phyloP scores from a whole-genome alignment of 2,797 vertebrate species.

The Etheostoma perlongum region DNA sequence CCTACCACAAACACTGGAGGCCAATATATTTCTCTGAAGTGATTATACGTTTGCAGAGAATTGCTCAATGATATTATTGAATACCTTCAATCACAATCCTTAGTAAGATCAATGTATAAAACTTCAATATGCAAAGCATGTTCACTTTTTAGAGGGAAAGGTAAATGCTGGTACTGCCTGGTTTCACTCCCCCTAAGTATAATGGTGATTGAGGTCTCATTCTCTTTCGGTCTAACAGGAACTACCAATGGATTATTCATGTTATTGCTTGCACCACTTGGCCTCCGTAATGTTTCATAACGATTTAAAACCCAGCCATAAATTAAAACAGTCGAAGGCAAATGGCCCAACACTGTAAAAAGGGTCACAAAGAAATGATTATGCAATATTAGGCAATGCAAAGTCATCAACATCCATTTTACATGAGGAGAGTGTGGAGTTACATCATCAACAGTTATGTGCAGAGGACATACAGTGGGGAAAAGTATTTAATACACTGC shows the following conservation, averaged over 20 bases:
- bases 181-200: slow-evolving; percentile 52
- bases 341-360: slow-evolving; percentile 60
- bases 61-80: slow-evolving; percentile 37
- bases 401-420: slow-evolving; percentile 39
- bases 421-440: slow-evolving; percentile 11
- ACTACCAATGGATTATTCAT: slow-evolving; percentile 82
- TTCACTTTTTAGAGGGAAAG: slow-evolving; percentile 52
- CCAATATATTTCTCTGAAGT: slow-evolving; percentile 42
- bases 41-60: slow-evolving; percentile 51
- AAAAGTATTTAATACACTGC: too few relatives aligned
- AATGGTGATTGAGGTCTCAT: slow-evolving; percentile 66
- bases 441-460: slow-evolving; percentile 12
- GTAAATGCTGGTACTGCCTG: slow-evolving; percentile 51
- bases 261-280: slow-evolving; percentile 72
- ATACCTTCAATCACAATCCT: slow-evolving; percentile 42
- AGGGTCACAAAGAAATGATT: slow-evolving; percentile 53
- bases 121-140: slow-evolving; percentile 54
- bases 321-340: slow-evolving; percentile 66
- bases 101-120: slow-evolving; percentile 58
- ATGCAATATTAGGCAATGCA: slow-evolving; percentile 30
- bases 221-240: slow-evolving; percentile 65
- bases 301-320: slow-evolving; percentile 66
- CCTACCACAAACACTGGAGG: slow-evolving; percentile 14
- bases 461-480: background rate
- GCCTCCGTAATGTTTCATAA: slow-evolving; percentile 63